These are phyloP conservation scores for Euwallacea similis DNA, from an alignment of 1,140 invertebrate species.

Conservation along the genomic window DNA sequence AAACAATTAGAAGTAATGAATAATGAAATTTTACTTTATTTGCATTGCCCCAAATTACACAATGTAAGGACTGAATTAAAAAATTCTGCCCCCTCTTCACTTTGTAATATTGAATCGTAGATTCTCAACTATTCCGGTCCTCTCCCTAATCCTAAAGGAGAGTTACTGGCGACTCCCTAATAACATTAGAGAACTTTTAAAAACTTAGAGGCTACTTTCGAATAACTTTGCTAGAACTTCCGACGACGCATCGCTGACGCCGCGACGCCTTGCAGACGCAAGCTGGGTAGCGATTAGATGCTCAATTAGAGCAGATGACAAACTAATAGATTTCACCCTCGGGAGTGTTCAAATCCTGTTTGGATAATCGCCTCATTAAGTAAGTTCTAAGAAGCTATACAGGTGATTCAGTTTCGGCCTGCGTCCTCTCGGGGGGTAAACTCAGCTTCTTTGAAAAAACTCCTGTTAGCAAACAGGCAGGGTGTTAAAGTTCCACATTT, in stretches of 20 bases:
- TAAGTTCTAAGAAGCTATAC: no score
- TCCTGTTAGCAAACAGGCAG: no score
- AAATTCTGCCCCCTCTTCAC: background rate
- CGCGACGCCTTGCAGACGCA: constrained; percentile 19
- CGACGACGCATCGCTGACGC: constrained; percentile 11
- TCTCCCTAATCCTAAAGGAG: background rate
- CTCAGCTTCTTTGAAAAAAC: no score
- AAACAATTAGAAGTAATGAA: background rate
- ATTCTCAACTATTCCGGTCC: background rate
- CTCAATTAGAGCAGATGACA: constrained; percentile 33
- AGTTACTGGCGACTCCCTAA: background rate
- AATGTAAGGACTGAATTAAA: background rate
- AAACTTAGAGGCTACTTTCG: constrained; percentile 11
- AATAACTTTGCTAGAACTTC: constrained; percentile 25
- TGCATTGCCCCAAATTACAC: background rate
- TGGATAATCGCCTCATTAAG: constrained; percentile 7
- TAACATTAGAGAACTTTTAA: constrained; percentile 7
- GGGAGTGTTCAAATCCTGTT: constrained; percentile 23
- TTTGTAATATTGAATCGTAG: background rate
- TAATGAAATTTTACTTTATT: background rate
- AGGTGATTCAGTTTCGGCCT: no score
- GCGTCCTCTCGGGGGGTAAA: no score
- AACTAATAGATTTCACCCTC: constrained; percentile 29
- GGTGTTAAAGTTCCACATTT: no score
- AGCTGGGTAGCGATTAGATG: constrained; percentile 31